These are phyloP conservation scores for Cosmorhoe ocellata DNA, from an alignment of 2,888 invertebrate genomes.

Conservation along the genomic window DNA sequence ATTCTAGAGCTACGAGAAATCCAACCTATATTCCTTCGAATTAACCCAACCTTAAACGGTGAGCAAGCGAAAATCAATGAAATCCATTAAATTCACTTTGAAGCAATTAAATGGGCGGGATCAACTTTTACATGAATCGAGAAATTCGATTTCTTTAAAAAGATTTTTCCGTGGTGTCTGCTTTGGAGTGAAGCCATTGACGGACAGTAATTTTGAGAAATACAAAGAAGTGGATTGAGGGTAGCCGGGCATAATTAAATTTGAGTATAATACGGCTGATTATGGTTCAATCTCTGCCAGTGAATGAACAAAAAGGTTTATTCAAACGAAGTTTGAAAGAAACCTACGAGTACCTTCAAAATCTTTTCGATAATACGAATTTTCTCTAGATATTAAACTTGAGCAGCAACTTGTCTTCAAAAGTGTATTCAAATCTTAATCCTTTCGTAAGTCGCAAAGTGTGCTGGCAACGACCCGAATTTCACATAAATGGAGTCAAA, in stretches of 20 bases:
- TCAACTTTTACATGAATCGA: conserved; percentile 44
- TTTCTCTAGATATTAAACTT: background rate
- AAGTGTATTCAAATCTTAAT: conserved; percentile 34
- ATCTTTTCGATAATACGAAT: background rate
- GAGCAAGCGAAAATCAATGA: conserved; percentile 36
- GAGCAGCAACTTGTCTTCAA: background rate
- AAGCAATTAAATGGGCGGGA: conserved; percentile 39
- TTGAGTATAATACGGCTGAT: conserved; percentile 6
- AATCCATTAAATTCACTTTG: conserved; percentile 36
- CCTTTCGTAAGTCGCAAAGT: conserved; percentile 33
- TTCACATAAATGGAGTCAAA: conserved; percentile 38
- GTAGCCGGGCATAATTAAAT: conserved; percentile 3
- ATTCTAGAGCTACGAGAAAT: conserved; percentile 3
- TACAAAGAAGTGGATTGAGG: conserved; percentile 9
- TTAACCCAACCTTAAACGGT: conserved; percentile 24
- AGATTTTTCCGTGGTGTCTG: conserved; percentile 37
- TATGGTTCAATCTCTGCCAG: conserved; percentile 5
- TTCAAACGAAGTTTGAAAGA: conserved; percentile 1
- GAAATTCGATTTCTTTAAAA: conserved; percentile 46
- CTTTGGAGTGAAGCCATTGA: conserved; percentile 25
- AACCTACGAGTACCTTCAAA: too few species aligned
- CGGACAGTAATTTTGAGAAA: conserved; percentile 23
- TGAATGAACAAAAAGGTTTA: conserved; percentile 7
- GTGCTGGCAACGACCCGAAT: conserved; percentile 39
- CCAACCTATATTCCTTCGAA: conserved; percentile 12